These are phyloP conservation scores for Aselliscus stoliczkanus DNA, from an alignment of 2,797 vertebrate genomes.

Conservation along the genomic window DNA sequence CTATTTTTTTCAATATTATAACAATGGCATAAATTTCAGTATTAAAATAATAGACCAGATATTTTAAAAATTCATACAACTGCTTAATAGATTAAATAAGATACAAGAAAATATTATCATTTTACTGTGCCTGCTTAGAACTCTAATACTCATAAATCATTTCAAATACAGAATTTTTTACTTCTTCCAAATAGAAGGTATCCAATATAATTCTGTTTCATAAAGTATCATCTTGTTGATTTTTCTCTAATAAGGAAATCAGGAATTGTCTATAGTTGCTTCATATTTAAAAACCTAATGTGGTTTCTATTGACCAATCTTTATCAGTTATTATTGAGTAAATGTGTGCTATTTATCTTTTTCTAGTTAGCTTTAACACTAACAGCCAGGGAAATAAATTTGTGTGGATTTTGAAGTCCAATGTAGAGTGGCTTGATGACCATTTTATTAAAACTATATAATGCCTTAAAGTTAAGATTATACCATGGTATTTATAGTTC, in stretches of 20 bases:
- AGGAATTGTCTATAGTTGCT: neutral
- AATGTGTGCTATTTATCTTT: slow-evolving; percentile 62
- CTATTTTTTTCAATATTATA: neutral
- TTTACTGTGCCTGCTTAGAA: neutral
- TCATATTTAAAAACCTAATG: slow-evolving; percentile 42
- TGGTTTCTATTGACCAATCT: neutral
- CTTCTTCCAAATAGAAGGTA: neutral
- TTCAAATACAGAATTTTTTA: neutral
- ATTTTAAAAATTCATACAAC: neutral
- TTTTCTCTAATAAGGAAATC: slow-evolving; percentile 43
- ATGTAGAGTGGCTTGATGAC: slow-evolving; percentile 39
- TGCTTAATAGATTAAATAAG: neutral
- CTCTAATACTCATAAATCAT: neutral
- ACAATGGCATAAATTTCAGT: neutral
- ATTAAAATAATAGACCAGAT: neutral
- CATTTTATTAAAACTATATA: slow-evolving; percentile 47
- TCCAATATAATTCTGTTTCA: slow-evolving; percentile 6
- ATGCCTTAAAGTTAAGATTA: slow-evolving; percentile 16
- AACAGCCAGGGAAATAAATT: slow-evolving; percentile 43
- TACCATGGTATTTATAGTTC: neutral
- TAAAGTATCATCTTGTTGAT: slow-evolving; percentile 1
- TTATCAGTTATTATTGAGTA: slow-evolving; percentile 51
- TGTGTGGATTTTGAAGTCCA: neutral
- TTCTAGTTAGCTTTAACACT: slow-evolving; percentile 60
- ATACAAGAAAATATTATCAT: neutral